These are phyloP conservation scores for Teleiodes luculella DNA, from an alignment of 2,888 invertebrate genomes.

Conservation along the genomic window DNA sequence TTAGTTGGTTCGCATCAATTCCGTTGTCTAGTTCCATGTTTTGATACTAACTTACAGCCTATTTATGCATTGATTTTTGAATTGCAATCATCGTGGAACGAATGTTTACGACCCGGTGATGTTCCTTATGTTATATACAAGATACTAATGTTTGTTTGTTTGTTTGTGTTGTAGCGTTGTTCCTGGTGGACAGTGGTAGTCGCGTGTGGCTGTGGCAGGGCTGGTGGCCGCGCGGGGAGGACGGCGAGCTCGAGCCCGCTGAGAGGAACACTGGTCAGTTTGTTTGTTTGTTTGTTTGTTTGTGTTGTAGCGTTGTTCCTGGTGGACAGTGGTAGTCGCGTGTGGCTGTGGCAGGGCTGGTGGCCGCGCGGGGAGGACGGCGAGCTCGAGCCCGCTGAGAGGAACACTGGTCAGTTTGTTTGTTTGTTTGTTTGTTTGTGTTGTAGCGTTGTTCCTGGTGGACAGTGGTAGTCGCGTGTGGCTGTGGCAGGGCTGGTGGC, in stretches of 20 bases:
- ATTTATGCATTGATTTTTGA: too few relatives aligned
- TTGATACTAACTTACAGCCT: too few relatives aligned
- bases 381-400: constrained; percentile 69
- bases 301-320: constrained; percentile 85
- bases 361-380: constrained; percentile 86
- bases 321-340: constrained; percentile 85
- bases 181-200: constrained; percentile 88
- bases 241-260: constrained; percentile 75
- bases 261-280: constrained; percentile 58
- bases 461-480: constrained; percentile 88
- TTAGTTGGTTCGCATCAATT: too few relatives aligned
- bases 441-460: constrained; percentile 88
- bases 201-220: constrained; percentile 96
- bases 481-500: constrained; percentile 99
- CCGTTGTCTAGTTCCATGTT: too few relatives aligned
- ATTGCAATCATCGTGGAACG: too few relatives aligned
- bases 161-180: constrained; percentile 81
- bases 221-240: constrained; percentile 89
- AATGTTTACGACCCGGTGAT: too few relatives aligned
- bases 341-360: constrained; percentile 98
- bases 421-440: neutral
- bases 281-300: too few relatives aligned
- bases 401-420: constrained; percentile 54
- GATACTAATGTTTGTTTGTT: too few relatives aligned
- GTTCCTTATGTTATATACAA: too few relatives aligned